phyloP scores from a whole-genome alignment of 2,797 vertebrate species.

The Sebastes baramenuke region DNA sequence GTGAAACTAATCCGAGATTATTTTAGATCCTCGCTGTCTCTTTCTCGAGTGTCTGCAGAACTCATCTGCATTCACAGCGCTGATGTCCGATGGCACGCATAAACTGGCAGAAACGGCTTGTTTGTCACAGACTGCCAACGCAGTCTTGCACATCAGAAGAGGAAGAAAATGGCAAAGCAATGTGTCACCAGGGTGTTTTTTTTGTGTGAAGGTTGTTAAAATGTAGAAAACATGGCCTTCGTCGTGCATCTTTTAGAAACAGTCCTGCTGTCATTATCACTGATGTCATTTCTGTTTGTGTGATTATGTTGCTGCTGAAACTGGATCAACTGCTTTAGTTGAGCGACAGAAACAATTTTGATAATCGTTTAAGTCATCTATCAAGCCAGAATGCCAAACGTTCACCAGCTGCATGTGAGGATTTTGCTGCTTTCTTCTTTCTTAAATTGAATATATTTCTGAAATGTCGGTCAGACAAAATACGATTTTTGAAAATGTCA shows the following conservation, averaged over 20 bases:
- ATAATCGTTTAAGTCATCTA: background rate
- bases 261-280: background rate
- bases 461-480: background rate
- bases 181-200: background rate
- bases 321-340: background rate
- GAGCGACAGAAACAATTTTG: background rate
- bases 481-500: background rate
- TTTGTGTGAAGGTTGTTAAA: background rate
- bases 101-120: conserved; percentile 16
- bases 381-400: background rate
- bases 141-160: conserved; percentile 13
- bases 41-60: conserved; percentile 5
- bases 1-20: background rate
- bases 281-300: background rate
- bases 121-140: conserved; percentile 29
- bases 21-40: background rate
- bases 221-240: background rate
- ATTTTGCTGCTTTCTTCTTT: background rate
- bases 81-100: conserved; percentile 6
- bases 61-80: conserved; percentile 20
- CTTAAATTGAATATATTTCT: background rate
- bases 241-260: background rate
- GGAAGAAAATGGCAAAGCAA: conserved; percentile 2
- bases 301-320: background rate
- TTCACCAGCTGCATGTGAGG: background rate